Evolutionary conservation across 2,797 vertebrate species (phyloP), one percentile per base, ranked within the genome.

Genomic region (Darevskia mixta): DNA sequence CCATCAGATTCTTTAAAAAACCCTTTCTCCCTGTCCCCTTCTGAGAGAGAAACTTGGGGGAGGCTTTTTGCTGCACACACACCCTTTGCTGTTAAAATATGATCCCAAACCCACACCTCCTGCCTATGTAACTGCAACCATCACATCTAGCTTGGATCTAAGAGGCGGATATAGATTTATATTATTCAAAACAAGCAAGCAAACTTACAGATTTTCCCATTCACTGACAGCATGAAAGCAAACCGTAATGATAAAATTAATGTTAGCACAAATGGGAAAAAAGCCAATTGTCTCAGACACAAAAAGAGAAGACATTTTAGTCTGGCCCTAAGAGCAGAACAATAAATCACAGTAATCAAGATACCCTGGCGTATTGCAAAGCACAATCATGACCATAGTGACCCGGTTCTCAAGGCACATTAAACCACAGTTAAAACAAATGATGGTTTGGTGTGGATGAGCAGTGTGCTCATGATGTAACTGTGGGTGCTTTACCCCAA

Each of bases 191-290:
- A 67, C 8, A 92, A 94, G 85, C 86, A 90, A 79, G 55, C 87
- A 93, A 92, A 95, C 95, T 96, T 95, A 96, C 95, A 96, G 94
- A 91, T 87, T 94, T 92, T 94, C 95, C 96, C 95, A 96, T 91
- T 95, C 93, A 91, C 96, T 96, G 94, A 92, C 94, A 94, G 95
- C 95, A 95, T 94, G 93, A 73, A 95, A 92, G n/a, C 18, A 95
- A 94, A 92, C 91, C 89, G 93, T 93, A 95, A 92, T 79, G 85
- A 64, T 38, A 76, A 91, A 91, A 89, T 94, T 94, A 96, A 78
- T 18, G 55, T 38, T 38, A 82, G 92, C 79, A 67, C 32, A 17
- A 32, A 32, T 3, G 1, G 1, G 49, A 4, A 49, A 49, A 49
- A 49, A 13, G 49, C 49, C 11, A 13, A 49, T 49, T 49, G 49